Conservation (phyloP, 1,140 invertebrate species). For the Pseudachorutes palmiensis region DNA sequence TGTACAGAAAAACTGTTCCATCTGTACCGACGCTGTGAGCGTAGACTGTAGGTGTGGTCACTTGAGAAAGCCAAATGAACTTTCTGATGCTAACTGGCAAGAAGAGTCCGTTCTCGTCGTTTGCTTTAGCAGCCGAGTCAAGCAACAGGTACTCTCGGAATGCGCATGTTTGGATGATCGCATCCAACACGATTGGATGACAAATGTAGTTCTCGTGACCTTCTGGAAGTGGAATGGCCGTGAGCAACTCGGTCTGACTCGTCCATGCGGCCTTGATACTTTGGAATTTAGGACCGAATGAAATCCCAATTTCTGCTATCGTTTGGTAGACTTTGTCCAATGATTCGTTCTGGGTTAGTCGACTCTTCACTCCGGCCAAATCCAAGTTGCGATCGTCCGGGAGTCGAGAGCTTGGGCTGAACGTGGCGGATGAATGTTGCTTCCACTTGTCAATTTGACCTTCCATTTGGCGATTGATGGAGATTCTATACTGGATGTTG, state of each 20-base stretch:
- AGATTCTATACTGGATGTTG: neutral
- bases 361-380: constrained; percentile 5
- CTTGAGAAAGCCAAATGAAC: constrained; percentile 19
- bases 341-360: neutral
- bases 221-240: constrained; percentile 17
- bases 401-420: neutral
- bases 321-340: constrained; percentile 19
- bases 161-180: constrained; percentile 24
- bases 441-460: constrained; percentile 17
- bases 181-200: constrained; percentile 27
- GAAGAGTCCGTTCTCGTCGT: constrained; percentile 12
- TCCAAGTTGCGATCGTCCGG: neutral
- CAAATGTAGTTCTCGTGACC: constrained; percentile 12
- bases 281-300: constrained; percentile 25
- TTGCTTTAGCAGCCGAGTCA: neutral
- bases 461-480: constrained; percentile 8
- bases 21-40: constrained; percentile 12
- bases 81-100: constrained; percentile 22
- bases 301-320: constrained; percentile 19
- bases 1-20: constrained; percentile 16
- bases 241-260: constrained; percentile 9
- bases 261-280: constrained; percentile 19
- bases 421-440: constrained; percentile 9
- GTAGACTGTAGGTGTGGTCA: constrained; percentile 10
- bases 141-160: constrained; percentile 3